Evolutionary conservation across 2,113 vertebrate species (phyloP).

Genomic region (Syngnathus typhle): DNA sequence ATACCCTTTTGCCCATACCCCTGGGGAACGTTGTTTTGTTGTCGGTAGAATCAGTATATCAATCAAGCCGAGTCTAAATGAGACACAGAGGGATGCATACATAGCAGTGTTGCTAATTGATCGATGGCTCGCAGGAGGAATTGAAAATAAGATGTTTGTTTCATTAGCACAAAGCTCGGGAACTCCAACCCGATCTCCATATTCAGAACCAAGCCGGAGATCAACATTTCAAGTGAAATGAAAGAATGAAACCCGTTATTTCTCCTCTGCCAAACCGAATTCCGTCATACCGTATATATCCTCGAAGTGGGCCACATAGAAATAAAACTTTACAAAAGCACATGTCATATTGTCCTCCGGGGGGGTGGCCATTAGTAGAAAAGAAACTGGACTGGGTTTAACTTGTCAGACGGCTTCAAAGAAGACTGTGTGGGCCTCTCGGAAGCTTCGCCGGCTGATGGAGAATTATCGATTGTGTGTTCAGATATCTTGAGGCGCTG

Average conservation of each 20-base stretch:
- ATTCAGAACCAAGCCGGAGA: constrained; percentile 50
- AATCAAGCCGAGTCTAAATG: constrained; percentile 70
- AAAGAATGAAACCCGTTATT: constrained; percentile 21
- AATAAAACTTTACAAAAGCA: constrained; percentile 47
- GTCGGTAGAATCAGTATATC: constrained; percentile 63
- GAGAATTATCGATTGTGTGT: constrained; percentile 72
- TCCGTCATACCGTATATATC: constrained; percentile 32
- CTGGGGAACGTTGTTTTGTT: constrained; percentile 60
- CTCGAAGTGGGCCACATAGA: constrained; percentile 43
- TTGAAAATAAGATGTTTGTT: constrained; percentile 61
- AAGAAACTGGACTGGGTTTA: constrained; percentile 66
- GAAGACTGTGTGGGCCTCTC: constrained; percentile 60
- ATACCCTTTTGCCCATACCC: constrained; percentile 44
- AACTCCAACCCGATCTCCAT: constrained; percentile 48
- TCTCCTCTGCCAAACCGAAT: constrained; percentile 25
- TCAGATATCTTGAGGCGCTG: constrained; percentile 71
- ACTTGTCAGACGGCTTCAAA: constrained; percentile 73
- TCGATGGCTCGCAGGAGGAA: constrained; percentile 68
- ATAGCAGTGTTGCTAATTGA: constrained; percentile 66
- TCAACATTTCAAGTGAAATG: constrained; percentile 28
- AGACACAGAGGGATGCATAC: constrained; percentile 67
- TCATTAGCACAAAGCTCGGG: constrained; percentile 63
- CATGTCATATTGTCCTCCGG: constrained; percentile 47
- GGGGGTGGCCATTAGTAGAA: constrained; percentile 62
- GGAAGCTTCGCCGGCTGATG: constrained; percentile 63